Evolutionary conservation across 1,140 invertebrate genomes (phyloP).

Genomic region (Globodera ellingtonae): DNA sequence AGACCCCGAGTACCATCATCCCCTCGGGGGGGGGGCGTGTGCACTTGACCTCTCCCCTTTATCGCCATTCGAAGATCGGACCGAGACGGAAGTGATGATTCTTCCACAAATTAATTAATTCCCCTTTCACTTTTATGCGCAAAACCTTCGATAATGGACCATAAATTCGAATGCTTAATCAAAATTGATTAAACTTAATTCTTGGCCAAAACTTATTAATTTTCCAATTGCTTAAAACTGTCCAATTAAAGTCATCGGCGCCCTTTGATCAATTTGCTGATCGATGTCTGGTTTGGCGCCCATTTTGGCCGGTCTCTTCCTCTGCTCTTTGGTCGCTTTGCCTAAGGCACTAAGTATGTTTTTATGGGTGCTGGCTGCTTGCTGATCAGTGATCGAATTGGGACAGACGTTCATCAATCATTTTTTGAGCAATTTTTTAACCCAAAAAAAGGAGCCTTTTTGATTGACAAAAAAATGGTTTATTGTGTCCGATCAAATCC

Average conservation of each 20-base stretch:
- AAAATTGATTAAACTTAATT: no score
- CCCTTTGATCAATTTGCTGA: background rate
- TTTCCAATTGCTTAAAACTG: background rate
- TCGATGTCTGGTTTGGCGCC: background rate
- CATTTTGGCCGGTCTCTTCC: background rate
- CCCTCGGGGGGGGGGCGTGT: background rate
- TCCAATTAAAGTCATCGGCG: background rate
- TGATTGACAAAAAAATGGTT: no score
- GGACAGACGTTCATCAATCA: no score
- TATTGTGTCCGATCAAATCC: no score
- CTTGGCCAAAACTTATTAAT: no score
- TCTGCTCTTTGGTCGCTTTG: background rate
- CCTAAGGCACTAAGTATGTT: constrained; percentile 6
- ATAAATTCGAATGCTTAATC: no score
- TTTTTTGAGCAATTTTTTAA: no score
- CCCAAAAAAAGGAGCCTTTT: no score
- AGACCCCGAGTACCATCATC: background rate
- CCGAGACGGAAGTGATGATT: background rate
- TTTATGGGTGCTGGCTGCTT: background rate
- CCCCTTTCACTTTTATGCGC: background rate
- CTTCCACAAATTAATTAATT: background rate
- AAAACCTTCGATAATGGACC: constrained; percentile 3
- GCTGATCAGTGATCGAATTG: background rate
- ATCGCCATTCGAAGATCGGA: background rate
- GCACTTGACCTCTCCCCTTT: background rate